These are phyloP conservation scores for Melanchra persicariae DNA, from an alignment of 2,888 invertebrate genomes.

Conservation along the genomic window DNA sequence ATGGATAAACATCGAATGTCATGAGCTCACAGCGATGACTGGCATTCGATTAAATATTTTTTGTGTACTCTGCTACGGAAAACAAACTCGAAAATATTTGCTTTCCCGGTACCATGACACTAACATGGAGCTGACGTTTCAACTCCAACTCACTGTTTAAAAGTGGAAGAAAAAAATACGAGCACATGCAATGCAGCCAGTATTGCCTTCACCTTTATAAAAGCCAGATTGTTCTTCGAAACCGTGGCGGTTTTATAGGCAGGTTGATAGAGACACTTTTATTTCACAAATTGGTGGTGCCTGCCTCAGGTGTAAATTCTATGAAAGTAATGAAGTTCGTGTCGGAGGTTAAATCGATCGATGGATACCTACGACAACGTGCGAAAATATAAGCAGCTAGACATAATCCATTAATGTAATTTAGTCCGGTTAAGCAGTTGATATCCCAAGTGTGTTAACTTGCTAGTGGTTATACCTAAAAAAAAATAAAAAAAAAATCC, in stretches of 20 bases:
- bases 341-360: constrained; percentile 43
- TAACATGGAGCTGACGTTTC: constrained; percentile 6
- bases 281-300: constrained; percentile 34
- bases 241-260: constrained; percentile 10
- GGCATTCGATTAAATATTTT: constrained; percentile 39
- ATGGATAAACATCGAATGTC: not conserved
- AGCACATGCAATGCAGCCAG: not conserved
- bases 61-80: constrained; percentile 5
- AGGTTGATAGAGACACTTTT: constrained; percentile 17
- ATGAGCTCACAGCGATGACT: constrained; percentile 20
- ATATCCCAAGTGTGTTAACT: no score
- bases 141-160: not conserved
- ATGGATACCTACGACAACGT: constrained; percentile 20
- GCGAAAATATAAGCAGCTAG: constrained; percentile 35
- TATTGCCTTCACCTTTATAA: constrained; percentile 15
- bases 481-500: constrained; percentile 27
- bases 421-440: no score
- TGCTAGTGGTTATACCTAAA: no score
- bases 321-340: constrained; percentile 60
- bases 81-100: constrained; percentile 14
- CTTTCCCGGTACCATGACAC: not conserved
- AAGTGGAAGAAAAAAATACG: not conserved
- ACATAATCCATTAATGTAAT: no score
- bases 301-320: constrained; percentile 51
- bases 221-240: constrained; percentile 26